A percentile compares a stretch with the other conserved stretches of the same genome.
These are phyloP conservation scores for Pelochelys cantorii DNA, from an alignment of 2,797 vertebrate genomes.

Conservation along the genomic window DNA sequence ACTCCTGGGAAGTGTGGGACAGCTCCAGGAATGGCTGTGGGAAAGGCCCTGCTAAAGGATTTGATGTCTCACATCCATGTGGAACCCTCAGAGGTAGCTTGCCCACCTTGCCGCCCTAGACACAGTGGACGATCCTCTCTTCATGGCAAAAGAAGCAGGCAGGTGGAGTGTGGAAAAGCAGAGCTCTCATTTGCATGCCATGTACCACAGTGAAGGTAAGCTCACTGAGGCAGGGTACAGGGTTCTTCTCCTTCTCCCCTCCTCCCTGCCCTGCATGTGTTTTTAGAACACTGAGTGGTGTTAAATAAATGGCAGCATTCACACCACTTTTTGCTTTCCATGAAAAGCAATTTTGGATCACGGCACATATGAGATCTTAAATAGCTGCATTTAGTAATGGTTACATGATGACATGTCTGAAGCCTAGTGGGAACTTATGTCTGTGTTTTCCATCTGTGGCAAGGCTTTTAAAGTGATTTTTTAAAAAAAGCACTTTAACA, in stretches of 20 bases:
- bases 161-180: neutral
- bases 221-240: neutral
- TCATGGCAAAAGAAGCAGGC: neutral
- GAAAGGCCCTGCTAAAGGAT: neutral
- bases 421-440: neutral
- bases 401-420: neutral
- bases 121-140: neutral
- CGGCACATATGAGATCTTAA: neutral
- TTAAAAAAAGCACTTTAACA: neutral
- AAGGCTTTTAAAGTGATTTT: conserved; percentile 32
- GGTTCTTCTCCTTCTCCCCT: neutral
- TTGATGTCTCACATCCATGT: neutral
- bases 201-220: neutral
- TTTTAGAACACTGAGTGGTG: neutral
- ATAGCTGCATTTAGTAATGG: accelerated
- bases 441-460: neutral
- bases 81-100: neutral
- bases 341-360: neutral
- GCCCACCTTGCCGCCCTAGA: neutral
- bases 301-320: neutral
- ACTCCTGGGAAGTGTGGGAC: neutral
- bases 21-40: neutral
- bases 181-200: neutral
- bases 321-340: accelerated
- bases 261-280: neutral